These are phyloP conservation scores for Crax fasciolata DNA, from an alignment of 2,797 vertebrate species.

Conservation along the genomic window DNA sequence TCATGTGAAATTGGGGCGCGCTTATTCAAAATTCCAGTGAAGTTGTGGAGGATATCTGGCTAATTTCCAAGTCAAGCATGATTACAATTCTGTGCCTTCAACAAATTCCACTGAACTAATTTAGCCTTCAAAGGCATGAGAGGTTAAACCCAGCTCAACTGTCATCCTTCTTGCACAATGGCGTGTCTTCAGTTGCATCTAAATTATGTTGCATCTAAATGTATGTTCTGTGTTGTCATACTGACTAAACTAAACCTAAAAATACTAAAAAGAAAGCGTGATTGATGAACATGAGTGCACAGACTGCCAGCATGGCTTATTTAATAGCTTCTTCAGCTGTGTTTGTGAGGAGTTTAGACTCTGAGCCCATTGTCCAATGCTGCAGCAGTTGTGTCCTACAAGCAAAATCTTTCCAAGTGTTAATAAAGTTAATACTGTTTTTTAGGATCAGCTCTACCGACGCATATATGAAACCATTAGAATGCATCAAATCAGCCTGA, in stretches of 20 bases:
- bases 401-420: neutral
- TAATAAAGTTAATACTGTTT: slow-evolving; percentile 33
- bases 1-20: slow-evolving; percentile 17
- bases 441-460: slow-evolving; percentile 10
- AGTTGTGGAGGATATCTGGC: slow-evolving; percentile 21
- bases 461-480: slow-evolving; percentile 4
- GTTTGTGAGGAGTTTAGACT: slow-evolving; percentile 10
- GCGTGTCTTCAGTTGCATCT: slow-evolving; percentile 31
- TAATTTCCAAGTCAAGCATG: slow-evolving; percentile 57
- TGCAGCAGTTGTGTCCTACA: slow-evolving; percentile 2
- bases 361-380: neutral
- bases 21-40: slow-evolving; percentile 15
- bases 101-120: slow-evolving; percentile 54
- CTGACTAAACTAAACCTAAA: slow-evolving; percentile 42
- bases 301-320: slow-evolving; percentile 50
- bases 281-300: slow-evolving; percentile 48
- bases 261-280: slow-evolving; percentile 35
- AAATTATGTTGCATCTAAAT: slow-evolving; percentile 61
- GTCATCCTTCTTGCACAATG: slow-evolving; percentile 22
- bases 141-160: slow-evolving; percentile 64
- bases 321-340: slow-evolving; percentile 60
- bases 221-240: slow-evolving; percentile 54
- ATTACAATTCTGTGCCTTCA: slow-evolving; percentile 50
- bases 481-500: slow-evolving; percentile 19
- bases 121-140: slow-evolving; percentile 57